Conservation (phyloP, 2,113 vertebrate genomes). For the Toxotes chatareus region DNA sequence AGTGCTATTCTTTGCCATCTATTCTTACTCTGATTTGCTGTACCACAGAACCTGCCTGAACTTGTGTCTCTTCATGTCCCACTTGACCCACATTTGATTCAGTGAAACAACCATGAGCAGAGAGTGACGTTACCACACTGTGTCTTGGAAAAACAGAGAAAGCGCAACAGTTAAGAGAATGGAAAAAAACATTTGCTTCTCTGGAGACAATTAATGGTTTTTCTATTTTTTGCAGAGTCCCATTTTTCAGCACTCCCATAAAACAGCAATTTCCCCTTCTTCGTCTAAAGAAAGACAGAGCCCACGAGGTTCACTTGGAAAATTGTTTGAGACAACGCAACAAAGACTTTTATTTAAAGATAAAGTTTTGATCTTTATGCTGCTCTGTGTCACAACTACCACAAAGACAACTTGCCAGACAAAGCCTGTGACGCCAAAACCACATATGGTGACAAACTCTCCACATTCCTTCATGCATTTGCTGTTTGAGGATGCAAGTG, state of each 20-base stretch:
- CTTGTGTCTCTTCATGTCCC: constrained; percentile 45
- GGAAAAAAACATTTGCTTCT: constrained; percentile 65
- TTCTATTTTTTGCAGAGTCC: constrained; percentile 46
- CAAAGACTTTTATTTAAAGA: not conserved
- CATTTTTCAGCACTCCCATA: constrained; percentile 42
- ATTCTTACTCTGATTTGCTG: constrained; percentile 27
- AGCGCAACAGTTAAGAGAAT: constrained; percentile 30
- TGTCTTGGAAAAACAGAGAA: constrained; percentile 42
- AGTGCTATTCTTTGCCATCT: constrained; percentile 10
- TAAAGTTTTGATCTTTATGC: not conserved
- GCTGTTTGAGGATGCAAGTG: constrained; percentile 37
- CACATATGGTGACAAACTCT: constrained; percentile 55
- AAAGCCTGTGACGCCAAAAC: constrained; percentile 38
- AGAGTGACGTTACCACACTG: not conserved
- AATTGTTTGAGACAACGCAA: constrained; percentile 31
- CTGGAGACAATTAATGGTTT: constrained; percentile 63
- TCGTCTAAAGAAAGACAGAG: constrained; percentile 18
- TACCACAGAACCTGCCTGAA: constrained; percentile 46
- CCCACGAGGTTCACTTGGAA: constrained; percentile 13
- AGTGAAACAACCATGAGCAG: constrained; percentile 18
- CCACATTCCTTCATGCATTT: constrained; percentile 58
- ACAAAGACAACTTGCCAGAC: constrained; percentile 34
- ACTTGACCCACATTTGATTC: constrained; percentile 57
- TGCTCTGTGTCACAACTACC: not conserved
- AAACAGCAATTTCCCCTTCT: constrained; percentile 38